Evolutionary conservation across 2,797 vertebrate species (phyloP).

Genomic region (Fistularia tabacaria): DNA sequence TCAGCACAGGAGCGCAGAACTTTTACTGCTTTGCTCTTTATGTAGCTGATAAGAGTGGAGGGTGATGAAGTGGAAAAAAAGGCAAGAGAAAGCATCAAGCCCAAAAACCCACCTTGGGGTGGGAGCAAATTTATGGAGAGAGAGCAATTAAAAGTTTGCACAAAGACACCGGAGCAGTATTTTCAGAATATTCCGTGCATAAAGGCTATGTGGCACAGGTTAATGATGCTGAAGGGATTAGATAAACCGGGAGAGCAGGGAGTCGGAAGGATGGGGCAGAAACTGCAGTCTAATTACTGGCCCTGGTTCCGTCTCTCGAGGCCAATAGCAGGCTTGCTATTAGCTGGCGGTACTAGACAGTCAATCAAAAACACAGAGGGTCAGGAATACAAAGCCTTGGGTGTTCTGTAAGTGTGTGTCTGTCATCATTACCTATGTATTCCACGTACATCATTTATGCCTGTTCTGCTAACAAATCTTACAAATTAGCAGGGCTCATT

Average conservation of each 20-base stretch:
- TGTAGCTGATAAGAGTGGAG: constrained; percentile 38
- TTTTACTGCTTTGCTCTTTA: constrained; percentile 36
- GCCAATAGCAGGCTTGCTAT: constrained; percentile 51
- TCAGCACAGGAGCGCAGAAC: constrained; percentile 31
- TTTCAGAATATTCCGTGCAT: constrained; percentile 49
- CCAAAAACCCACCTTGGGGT: constrained; percentile 45
- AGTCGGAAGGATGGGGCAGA: constrained; percentile 34
- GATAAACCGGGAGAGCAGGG: constrained; percentile 36
- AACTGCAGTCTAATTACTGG: constrained; percentile 69
- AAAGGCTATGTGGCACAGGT: constrained; percentile 61
- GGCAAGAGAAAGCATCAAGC: constrained; percentile 27
- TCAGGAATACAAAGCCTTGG: constrained; percentile 34
- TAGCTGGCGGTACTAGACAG: constrained; percentile 43
- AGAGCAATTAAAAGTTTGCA: constrained; percentile 71
- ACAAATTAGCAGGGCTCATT: constrained; percentile 57
- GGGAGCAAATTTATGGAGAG: constrained; percentile 53
- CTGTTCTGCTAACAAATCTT: constrained; percentile 47
- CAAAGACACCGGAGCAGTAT: constrained; percentile 52
- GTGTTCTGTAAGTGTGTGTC: neutral
- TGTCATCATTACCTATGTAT: constrained; percentile 31
- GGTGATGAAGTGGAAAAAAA: constrained; percentile 38
- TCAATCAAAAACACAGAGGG: constrained; percentile 27
- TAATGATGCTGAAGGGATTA: constrained; percentile 69
- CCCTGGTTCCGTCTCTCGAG: constrained; percentile 56
- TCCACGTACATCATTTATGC: constrained; percentile 33